Percentiles rank a stretch among this genome's conserved stretches.
These are phyloP conservation scores for Glandiceps talaboti DNA, from an alignment of 53 echinoderm and acorn worm species.

Conservation along the genomic window DNA sequence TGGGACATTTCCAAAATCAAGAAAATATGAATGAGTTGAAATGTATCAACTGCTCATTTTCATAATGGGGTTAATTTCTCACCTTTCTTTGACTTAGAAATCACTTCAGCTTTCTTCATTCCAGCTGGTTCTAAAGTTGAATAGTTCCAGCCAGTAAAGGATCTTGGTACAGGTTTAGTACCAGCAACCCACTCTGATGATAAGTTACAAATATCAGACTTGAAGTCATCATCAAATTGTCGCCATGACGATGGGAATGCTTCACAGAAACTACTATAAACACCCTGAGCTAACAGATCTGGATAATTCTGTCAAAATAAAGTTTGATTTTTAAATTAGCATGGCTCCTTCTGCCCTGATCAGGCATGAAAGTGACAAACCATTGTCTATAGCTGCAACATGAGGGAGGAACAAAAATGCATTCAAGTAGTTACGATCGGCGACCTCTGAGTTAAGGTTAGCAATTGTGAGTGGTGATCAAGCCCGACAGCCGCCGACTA, in stretches of 20 bases:
- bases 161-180: slow-evolving; percentile 61
- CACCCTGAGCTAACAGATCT: slow-evolving; percentile 66
- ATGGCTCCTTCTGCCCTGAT: no score
- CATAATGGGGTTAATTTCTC: no score
- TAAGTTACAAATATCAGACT: slow-evolving; percentile 60
- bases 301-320: slow-evolving; percentile 44
- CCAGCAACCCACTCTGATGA: slow-evolving; percentile 84
- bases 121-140: slow-evolving; percentile 55
- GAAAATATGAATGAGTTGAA: no score
- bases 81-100: slow-evolving; percentile 94
- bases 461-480: no score
- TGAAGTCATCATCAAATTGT: slow-evolving; percentile 88
- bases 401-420: not conserved
- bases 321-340: no score
- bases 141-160: slow-evolving; percentile 75
- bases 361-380: no score
- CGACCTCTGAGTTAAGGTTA: no score
- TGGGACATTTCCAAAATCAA: no score
- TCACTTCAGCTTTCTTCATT: slow-evolving; percentile 76
- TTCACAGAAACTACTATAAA: slow-evolving; percentile 89
- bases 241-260: slow-evolving; percentile 98
- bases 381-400: not conserved
- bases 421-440: no score
- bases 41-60: no score
- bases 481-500: no score